Evolutionary conservation across 2,797 vertebrate genomes (phyloP), one percentile per base, ranked within the genome.

Genomic region (Scleropages formosus): DNA sequence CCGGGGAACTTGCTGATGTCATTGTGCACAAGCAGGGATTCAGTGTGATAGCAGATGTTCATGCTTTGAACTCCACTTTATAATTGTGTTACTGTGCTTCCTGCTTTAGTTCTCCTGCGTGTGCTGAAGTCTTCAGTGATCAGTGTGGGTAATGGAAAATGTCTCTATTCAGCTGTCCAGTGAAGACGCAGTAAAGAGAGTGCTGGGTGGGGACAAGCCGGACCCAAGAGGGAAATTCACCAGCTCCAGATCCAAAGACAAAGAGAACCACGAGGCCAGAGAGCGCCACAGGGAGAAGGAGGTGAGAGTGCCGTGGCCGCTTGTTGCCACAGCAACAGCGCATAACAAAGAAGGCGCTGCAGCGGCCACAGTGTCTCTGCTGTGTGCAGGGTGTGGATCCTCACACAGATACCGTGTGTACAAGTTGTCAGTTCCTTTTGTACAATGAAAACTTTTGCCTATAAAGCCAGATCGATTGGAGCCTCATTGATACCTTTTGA

Each of bases 151-250:
- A 39, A 39, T 39, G 31, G 31, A 39, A 39, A 11, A 61, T 81
- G 3, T 69, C 62, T 73, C 11, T 20, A 76, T 18, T 31, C 72
- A 99, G 98, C 78, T 97, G 31, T 93, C 94, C 77, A 98, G 98
- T 79, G 96, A 99, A 0, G 95, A 94, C 4, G 96, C 96, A 4
- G 98, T 99, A 65, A 95, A 91, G 84, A 92, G 85, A 60, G 93
- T 99, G 68, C 90, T 99, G 59, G 80, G 94, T 10, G 95, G 95
- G 76, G 96, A 97, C 77, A 96, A 91, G 84, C 81, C 85, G 27
- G 94, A 95, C 62, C 46, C 72, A 1, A 94, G 92, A 83, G 92
- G 86, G 27, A 95, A 93, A 78, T 82, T 89, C 0, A 82, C 88
- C 74, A 84, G 88, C 24, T 90, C 93, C 15, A 94, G 88, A 78